Base-by-base conservation (phyloP, 64 coral and sea anemone genomes). In the Dendronephthya gigantea region DNA sequence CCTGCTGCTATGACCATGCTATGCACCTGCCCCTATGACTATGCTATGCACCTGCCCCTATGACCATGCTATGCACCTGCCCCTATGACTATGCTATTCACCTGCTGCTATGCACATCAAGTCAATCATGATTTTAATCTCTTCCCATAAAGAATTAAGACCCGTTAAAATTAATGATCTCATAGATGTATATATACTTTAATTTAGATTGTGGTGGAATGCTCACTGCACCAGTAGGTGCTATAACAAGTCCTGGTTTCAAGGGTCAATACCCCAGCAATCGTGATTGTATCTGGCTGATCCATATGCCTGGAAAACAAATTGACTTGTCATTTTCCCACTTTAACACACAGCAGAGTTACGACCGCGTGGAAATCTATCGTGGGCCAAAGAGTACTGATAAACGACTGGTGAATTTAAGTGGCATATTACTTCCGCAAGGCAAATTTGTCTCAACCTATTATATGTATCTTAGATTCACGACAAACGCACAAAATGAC, bases 401-500 rank as follows among this genome's bases (percentile, higher is more conserved):
- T 49, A 89, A 90, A 39, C 90, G 91, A 35, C 89, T 89, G 68
- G 89, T 93, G 17, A 89, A 92, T 23, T 98, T 90, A 87, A 93
- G 91, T 45, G 95, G 95, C 62, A 85, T 89, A 39, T 91, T 90
- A 84, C 87, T 92, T 29, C 85, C 93, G 7, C 83, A 86, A 50
- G 95, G 95, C 86, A 68, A 87, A 34, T 88, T 98, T 68, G 86
- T 93, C 4, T 87, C 92, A 9, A 55, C 51, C 35, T 48, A 93
- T 48, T 98, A 91, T 82, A 98, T 98, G 95, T 98, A 92, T 89
- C 19, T 98, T 48, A 87, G 91, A 84, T 98, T 98, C 32, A 76
- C 90, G 3, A 91, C 88, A 25, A 98, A 88, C 85, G 89, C 92
- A 0, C 85, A 88, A 86, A 86, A 98, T 41, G 90, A 98, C 35